Conservation (phyloP, 2,888 invertebrate genomes). For the Drosophila cracens region DNA sequence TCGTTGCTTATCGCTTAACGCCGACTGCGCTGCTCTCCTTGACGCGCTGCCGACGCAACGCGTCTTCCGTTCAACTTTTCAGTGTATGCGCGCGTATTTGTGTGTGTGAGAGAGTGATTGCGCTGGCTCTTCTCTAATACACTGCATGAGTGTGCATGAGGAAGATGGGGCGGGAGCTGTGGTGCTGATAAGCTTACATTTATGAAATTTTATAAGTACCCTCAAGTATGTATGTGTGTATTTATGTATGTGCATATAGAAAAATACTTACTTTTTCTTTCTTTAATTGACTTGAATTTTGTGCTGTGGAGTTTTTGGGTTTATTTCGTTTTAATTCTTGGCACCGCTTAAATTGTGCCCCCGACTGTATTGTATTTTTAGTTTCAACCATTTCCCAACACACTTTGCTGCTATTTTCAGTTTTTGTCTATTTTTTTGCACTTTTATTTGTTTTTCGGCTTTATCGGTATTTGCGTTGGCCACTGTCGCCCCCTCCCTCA, state of each 20-base stretch:
- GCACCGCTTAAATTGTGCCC: constrained; percentile 30
- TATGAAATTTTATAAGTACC: constrained; percentile 27
- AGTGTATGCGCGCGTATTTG: constrained; percentile 23
- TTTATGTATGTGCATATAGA: not conserved
- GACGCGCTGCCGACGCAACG: constrained; percentile 33
- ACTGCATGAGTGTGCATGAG: constrained; percentile 26
- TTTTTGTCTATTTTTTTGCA: constrained; percentile 29
- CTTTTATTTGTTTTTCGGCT: constrained; percentile 27
- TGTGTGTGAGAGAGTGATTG: constrained; percentile 16
- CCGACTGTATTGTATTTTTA: constrained; percentile 56
- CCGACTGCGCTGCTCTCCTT: constrained; percentile 42
- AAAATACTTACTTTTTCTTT: constrained; percentile 13
- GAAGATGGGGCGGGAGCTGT: constrained; percentile 31
- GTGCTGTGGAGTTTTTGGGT: constrained; percentile 16
- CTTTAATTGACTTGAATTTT: constrained; percentile 18
- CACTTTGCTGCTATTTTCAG: constrained; percentile 10
- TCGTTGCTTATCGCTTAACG: constrained; percentile 41
- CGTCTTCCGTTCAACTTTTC: constrained; percentile 41
- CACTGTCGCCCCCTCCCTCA: constrained; percentile 2
- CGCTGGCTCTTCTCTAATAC: constrained; percentile 35
- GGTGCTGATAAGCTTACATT: constrained; percentile 58
- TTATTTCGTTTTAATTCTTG: constrained; percentile 39
- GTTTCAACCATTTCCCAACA: constrained; percentile 50
- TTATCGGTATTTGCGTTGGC: constrained; percentile 25
- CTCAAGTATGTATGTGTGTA: not conserved